Conservation (phyloP, 2,113 vertebrate genomes). For the Tragelaphus scriptus region DNA sequence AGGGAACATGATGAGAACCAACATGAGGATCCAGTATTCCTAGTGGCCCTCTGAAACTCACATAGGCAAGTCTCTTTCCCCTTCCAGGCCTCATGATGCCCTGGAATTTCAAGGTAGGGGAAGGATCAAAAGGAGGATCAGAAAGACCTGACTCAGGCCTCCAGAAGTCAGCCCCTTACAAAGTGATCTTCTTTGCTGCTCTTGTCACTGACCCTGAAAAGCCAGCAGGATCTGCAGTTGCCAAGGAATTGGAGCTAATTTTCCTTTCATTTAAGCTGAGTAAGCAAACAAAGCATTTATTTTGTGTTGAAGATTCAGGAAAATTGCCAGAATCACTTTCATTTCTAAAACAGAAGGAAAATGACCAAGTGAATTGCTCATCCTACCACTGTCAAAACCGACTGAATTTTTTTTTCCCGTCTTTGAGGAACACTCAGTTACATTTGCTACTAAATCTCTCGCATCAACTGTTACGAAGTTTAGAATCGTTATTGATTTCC, state of each 20-base stretch:
- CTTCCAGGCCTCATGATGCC: background rate
- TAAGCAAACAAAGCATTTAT: background rate
- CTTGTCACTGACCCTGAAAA: background rate
- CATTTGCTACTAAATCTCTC: background rate
- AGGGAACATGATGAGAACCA: background rate
- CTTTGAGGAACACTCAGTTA: background rate
- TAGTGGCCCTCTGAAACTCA: background rate
- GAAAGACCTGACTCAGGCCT: background rate
- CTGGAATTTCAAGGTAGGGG: background rate
- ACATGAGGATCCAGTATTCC: background rate
- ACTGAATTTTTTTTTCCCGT: background rate
- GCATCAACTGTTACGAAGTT: background rate
- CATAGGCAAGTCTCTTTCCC: background rate
- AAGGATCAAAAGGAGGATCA: background rate
- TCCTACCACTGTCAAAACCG: background rate
- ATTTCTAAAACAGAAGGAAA: background rate
- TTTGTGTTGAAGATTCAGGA: background rate
- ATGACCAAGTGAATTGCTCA: background rate
- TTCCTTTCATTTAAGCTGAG: background rate
- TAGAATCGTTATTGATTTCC: background rate
- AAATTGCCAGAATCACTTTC: slow-evolving; percentile 31
- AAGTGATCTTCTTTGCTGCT: background rate
- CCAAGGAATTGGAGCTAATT: background rate
- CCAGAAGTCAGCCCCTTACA: background rate
- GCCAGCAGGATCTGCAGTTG: background rate